Evolutionary conservation across 2,888 invertebrate genomes (phyloP).

Genomic region (Tryphoninae sp.): DNA sequence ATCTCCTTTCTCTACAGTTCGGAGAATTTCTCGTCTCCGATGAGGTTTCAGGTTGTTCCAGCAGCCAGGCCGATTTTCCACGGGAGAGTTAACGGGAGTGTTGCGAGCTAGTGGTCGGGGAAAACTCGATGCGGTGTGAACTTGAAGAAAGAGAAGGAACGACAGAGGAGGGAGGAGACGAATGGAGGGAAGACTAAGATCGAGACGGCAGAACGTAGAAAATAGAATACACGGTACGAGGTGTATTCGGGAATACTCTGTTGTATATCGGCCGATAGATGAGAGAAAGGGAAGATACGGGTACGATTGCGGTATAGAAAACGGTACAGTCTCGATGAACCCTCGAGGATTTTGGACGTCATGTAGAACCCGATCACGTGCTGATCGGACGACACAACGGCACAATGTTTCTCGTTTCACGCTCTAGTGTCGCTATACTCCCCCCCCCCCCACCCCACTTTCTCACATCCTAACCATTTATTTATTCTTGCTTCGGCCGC

Average conservation of each 20-base stretch:
- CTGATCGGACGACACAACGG: constrained; percentile 41
- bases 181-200: not conserved
- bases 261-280: not conserved
- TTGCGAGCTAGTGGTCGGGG: not conserved
- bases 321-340: constrained; percentile 2
- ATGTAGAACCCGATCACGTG: constrained; percentile 43
- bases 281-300: not conserved
- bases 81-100: constrained; percentile 16
- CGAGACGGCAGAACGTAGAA: not conserved
- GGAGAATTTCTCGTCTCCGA: constrained; percentile 11
- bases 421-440: not conserved
- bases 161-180: not conserved
- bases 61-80: constrained; percentile 22
- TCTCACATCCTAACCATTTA: constrained; percentile 1
- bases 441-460: too few species aligned
- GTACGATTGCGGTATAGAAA: not conserved
- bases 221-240: constrained; percentile 17
- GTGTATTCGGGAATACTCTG: constrained; percentile 7
- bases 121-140: constrained; percentile 12
- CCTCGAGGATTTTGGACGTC: constrained; percentile 30
- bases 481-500: not conserved
- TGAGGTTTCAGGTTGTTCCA: constrained; percentile 37
- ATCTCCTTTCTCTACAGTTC: not conserved
- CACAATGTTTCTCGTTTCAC: constrained; percentile 16
- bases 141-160: constrained; percentile 1